Base-by-base conservation (phyloP, 2,888 invertebrate genomes). In the Drosophila gaucha region DNA sequence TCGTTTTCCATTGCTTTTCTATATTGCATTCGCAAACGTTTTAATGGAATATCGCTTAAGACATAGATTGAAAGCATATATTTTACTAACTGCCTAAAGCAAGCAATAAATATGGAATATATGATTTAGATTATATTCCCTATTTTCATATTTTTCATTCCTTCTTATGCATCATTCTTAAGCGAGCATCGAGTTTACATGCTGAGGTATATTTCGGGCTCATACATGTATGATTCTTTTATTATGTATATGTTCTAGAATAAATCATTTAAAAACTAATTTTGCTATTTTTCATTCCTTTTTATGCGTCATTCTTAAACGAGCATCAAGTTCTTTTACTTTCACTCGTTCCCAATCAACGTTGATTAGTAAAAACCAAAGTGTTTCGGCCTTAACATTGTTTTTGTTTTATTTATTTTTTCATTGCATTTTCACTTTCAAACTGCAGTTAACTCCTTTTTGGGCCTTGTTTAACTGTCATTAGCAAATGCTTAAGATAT, bases 401-500 rank as follows among this genome's bases (percentile, higher is more conserved):
- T 24, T 12, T 2, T n/a, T 44, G 16, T 16, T 44, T 10, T 20
- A 14, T n/a, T n/a, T 28, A 4, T 6, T 1, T 44, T 36, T 41
- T 66, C 10, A 8, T 10, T 50, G 31, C 20, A 39, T 28, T 69
- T 69, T 52, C 22, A 39, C 39, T 70, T 62, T 68, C 31, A 38
- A 36, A n/a, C n/a, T n/a, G n/a, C n/a, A n/a, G n/a, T 58, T 43
- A 24, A 35, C 18, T 49, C 6, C 18, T 43, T 47, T 43, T 31
- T 31, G 52, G 38, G 33, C 52, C 39, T 63, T 55, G 49, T 55
- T 73, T 67, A 52, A 64, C 39, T 74, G 74, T 74, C 68, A 74
- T 72, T 67, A 67, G 57, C 30, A 43, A 55, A 55, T 57, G 55
- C 41, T 67, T 71, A 18, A 36, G 26, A 64, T 54, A 36, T 36